Conservation (phyloP, 2,797 vertebrate genomes). For the Dallia pectoralis region DNA sequence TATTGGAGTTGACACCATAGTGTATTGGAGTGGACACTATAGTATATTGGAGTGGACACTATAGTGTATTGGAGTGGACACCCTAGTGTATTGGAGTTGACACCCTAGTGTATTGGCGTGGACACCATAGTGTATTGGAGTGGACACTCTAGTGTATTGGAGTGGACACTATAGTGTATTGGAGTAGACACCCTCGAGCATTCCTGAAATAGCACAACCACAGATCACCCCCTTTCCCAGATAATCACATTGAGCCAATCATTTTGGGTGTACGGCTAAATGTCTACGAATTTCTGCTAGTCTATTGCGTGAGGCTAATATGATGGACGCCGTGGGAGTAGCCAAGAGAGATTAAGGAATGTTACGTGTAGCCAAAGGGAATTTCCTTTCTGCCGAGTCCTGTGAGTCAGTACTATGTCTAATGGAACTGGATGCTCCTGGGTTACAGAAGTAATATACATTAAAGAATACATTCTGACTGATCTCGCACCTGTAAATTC, state of each 20-base stretch:
- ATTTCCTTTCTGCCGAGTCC: slow-evolving; percentile 13
- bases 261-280: neutral
- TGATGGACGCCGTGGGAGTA: neutral
- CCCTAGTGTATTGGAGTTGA: too few relatives aligned
- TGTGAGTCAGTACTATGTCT: neutral
- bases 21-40: too few relatives aligned
- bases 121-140: too few relatives aligned
- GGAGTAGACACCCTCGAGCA: too few relatives aligned
- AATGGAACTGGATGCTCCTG: neutral
- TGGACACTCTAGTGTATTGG: too few relatives aligned
- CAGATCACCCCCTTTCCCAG: neutral
- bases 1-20: too few relatives aligned
- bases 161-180: neutral
- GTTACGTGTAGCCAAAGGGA: slow-evolving; percentile 8
- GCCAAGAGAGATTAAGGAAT: slow-evolving; percentile 5
- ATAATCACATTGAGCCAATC: slow-evolving; percentile 1
- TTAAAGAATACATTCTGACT: neutral
- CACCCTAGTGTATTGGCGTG: too few relatives aligned
- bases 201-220: too few relatives aligned
- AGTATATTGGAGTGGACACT: too few relatives aligned
- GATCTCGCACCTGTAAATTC: neutral
- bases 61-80: too few relatives aligned
- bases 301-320: slow-evolving; percentile 10
- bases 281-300: neutral
- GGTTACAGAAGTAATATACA: neutral